Conservation (phyloP, 2,113 vertebrate genomes). For the Lasiurus cinereus region DNA sequence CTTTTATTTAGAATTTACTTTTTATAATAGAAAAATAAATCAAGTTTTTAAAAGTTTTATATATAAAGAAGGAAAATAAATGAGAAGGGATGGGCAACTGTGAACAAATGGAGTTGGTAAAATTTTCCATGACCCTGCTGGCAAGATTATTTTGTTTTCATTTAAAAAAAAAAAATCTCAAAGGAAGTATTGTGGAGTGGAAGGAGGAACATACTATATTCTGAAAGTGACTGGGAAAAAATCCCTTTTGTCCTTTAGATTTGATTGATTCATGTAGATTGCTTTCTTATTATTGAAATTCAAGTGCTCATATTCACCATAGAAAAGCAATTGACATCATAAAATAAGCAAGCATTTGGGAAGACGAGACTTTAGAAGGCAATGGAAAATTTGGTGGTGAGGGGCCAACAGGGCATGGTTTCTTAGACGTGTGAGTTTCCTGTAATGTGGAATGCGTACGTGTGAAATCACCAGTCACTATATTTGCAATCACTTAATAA, state of each 20-base stretch:
- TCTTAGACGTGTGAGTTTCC: conserved; percentile 69
- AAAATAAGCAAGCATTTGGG: conserved; percentile 22
- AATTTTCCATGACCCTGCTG: conserved; percentile 59
- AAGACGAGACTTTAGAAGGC: conserved; percentile 42
- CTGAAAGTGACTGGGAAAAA: conserved; percentile 5
- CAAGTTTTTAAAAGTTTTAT: not conserved
- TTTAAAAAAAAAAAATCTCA: conserved; percentile 18
- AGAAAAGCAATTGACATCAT: conserved; percentile 21
- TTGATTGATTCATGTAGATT: conserved; percentile 21
- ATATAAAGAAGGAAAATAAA: conserved; percentile 54
- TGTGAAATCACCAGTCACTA: conserved; percentile 76
- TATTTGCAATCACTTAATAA: conserved; percentile 72
- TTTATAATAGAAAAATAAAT: conserved; percentile 53
- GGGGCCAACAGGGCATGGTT: conserved; percentile 33
- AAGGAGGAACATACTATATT: conserved; percentile 30
- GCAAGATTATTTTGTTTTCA: conserved; percentile 68
- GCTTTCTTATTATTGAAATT: conserved; percentile 64
- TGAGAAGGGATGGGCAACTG: not conserved
- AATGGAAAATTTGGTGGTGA: conserved; percentile 65
- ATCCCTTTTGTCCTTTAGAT: conserved; percentile 58
- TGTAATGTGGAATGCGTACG: conserved; percentile 71
- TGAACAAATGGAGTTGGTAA: conserved; percentile 53
- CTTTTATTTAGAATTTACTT: conserved; percentile 35
- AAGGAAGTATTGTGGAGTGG: conserved; percentile 46
- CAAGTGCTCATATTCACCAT: not conserved